phyloP scores from a whole-genome alignment of 2,113 vertebrate species.

The Entomyzon cyanotis region DNA sequence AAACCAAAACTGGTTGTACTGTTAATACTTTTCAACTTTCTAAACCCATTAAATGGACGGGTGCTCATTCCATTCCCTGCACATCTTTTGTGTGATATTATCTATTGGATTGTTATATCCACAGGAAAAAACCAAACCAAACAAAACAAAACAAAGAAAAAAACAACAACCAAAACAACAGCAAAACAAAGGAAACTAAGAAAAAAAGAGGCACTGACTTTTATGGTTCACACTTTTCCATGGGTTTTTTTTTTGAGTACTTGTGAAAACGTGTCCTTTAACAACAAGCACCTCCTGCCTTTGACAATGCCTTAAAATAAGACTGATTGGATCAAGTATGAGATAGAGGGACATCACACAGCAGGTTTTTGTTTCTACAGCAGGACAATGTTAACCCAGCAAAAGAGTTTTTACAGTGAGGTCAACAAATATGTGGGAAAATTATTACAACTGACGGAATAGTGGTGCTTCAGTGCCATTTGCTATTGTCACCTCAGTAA shows the following conservation, averaged over 20 bases:
- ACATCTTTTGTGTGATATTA: neutral
- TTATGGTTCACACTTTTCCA: neutral
- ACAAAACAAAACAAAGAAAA: neutral
- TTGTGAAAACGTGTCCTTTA: neutral
- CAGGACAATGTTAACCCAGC: neutral
- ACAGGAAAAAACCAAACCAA: neutral
- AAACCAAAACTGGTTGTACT: neutral
- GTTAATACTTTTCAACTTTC: neutral
- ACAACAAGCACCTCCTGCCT: neutral
- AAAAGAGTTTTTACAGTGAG: neutral
- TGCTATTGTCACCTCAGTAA: neutral
- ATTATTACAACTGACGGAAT: neutral
- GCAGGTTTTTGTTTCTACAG: neutral
- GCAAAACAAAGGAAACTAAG: neutral
- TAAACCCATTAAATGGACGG: rapidly evolving
- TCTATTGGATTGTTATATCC: neutral
- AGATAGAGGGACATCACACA: neutral
- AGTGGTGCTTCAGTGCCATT: neutral
- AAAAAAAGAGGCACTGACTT: neutral
- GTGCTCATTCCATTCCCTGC: neutral
- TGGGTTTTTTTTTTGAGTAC: neutral
- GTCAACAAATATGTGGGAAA: neutral
- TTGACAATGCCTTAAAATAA: neutral
- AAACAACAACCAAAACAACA: neutral
- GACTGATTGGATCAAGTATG: neutral